Base-by-base conservation (phyloP, 2,797 vertebrate genomes). In the Lacerta agilis region DNA sequence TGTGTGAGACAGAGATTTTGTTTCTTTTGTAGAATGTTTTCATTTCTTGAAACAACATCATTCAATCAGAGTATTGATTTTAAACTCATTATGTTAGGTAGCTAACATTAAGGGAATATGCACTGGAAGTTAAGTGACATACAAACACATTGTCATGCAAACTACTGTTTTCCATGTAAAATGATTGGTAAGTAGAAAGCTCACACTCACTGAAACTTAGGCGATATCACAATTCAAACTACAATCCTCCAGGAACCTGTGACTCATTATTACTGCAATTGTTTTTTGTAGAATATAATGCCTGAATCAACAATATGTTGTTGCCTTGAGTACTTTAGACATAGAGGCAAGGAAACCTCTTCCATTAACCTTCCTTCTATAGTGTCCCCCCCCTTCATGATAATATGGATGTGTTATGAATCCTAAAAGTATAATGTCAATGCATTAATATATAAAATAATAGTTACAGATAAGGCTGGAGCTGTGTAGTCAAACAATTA, bases 1-100 rank as follows among this genome's bases (percentile, higher is more conserved):
- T 72, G 43, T 85, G 90, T 78, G 89, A 87, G 38, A 69, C 29
- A 69, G 79, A 77, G 43, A 10, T 94, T 95, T 94, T 95, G 87
- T 15, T 11, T 2, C 3, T 15, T 4, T 13, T 83, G 83, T 91
- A 89, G 91, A 88, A 45, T 94, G 71, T 96, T 96, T 95, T 90
- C 86, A 90, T 86, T 91, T 95, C 87, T 93, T 91, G 91, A 91
- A 94, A 75, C 13, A 66, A 29, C 71, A 15, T 84, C 71, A 95
- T 93, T 93, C 49, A 55, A 55, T 92, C 92, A 80, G 85, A 87
- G 86, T 89, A 87, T 91, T 93, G 58, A 91, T 79, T 20, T 29
- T 64, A 80, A 80, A 92, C 90, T 75, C 85, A 45, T 77, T 90
- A 89, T 86, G 72, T 91, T 85, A 76, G 69, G 58, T 1, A 0